Evolutionary conservation across 2,888 invertebrate genomes (phyloP).

Genomic region (Eurytoma californica): DNA sequence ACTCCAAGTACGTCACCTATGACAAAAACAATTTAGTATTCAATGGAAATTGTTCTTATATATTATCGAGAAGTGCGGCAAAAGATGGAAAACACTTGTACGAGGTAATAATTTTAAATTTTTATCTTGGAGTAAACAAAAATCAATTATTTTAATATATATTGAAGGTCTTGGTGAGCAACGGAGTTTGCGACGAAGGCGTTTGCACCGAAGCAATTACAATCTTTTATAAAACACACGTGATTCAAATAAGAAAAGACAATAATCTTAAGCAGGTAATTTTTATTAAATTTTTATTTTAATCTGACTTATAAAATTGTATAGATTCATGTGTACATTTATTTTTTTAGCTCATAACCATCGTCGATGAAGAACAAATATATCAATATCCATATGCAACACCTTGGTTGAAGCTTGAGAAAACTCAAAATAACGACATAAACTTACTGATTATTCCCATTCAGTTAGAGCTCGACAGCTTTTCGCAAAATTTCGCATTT

Average conservation of each 20-base stretch:
- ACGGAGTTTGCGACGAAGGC: conserved; percentile 81
- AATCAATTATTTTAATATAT: neutral
- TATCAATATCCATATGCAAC: conserved; percentile 77
- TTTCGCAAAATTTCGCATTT: conserved; percentile 71
- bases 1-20: conserved; percentile 88
- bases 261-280: conserved; percentile 54
- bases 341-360: conserved; percentile 75
- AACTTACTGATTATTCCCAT: conserved; percentile 81
- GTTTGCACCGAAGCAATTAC: conserved; percentile 84
- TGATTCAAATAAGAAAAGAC: conserved; percentile 73
- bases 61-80: conserved; percentile 82
- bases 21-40: conserved; percentile 88
- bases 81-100: conserved; percentile 74
- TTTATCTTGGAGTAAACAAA: neutral
- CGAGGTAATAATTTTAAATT: conserved; percentile 69
- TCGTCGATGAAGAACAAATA: conserved; percentile 75
- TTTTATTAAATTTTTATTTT: neutral
- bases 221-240: conserved; percentile 81
- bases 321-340: neutral
- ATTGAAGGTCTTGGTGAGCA: conserved; percentile 82
- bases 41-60: conserved; percentile 88
- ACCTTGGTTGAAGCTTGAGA: conserved; percentile 80
- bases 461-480: conserved; percentile 82
- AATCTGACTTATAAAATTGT: neutral
- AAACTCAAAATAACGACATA: conserved; percentile 80